These are phyloP conservation scores for Aphidoletes aphidimyza DNA, from an alignment of 2,888 invertebrate species.

Conservation along the genomic window DNA sequence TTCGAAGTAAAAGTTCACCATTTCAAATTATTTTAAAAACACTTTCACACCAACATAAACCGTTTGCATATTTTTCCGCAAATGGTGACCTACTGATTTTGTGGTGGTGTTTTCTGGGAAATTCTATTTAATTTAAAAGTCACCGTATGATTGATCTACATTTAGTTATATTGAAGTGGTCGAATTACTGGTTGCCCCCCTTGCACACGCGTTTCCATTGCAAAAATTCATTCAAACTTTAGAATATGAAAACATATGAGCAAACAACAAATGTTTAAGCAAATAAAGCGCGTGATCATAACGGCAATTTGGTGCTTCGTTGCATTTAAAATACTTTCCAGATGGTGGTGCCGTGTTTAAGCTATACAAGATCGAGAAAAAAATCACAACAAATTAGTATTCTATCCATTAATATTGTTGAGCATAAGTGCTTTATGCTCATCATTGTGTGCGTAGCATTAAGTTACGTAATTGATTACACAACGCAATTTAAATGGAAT, in stretches of 20 bases:
- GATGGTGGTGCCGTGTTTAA: background rate
- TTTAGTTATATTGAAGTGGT: no score
- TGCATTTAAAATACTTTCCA: background rate
- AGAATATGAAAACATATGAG: background rate
- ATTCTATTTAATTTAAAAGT: no score
- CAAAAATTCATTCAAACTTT: background rate
- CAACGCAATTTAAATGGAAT: background rate
- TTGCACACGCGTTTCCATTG: background rate
- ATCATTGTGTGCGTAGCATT: background rate
- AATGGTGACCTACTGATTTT: no score
- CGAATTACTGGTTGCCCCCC: no score
- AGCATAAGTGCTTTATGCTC: background rate
- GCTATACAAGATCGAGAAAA: no score
- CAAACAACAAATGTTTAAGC: background rate
- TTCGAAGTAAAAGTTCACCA: background rate
- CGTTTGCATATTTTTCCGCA: no score
- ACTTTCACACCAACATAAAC: background rate
- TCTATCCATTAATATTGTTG: background rate
- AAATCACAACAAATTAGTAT: background rate
- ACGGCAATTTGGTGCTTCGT: slow-evolving; percentile 22
- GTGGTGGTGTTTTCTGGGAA: no score
- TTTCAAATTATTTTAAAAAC: background rate
- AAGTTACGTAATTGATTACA: slow-evolving; percentile 8
- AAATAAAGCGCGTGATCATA: background rate
- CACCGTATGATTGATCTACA: no score